Evolutionary conservation across 2,797 vertebrate genomes (phyloP).

Genomic region (Sphenodon punctatus): DNA sequence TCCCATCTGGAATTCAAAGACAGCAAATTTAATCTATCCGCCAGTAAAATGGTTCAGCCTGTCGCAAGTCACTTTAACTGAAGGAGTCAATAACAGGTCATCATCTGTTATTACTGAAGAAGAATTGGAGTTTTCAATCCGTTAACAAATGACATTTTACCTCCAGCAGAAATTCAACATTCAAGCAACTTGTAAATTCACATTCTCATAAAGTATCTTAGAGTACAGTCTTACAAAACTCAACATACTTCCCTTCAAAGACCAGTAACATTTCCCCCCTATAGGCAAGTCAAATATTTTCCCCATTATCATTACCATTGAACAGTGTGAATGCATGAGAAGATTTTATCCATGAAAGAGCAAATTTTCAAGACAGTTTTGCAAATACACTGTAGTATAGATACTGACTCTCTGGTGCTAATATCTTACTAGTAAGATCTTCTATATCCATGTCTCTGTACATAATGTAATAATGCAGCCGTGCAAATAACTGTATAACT

Average conservation of each 20-base stretch:
- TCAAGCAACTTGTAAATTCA: slow-evolving; percentile 14
- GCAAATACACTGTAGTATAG: slow-evolving; percentile 55
- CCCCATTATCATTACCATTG: slow-evolving; percentile 33
- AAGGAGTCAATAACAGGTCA: neutral
- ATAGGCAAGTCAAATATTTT: slow-evolving; percentile 37
- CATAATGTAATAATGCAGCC: slow-evolving; percentile 58
- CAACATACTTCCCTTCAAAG: slow-evolving; percentile 21
- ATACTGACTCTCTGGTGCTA: slow-evolving; percentile 45
- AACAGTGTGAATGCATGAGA: slow-evolving; percentile 56
- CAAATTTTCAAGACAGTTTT: slow-evolving; percentile 70
- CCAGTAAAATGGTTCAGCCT: neutral
- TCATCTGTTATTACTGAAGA: slow-evolving; percentile 4
- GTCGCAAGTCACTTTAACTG: neutral
- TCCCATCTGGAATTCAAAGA: too few species aligned
- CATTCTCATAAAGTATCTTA: slow-evolving; percentile 30
- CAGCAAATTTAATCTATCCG: too few species aligned
- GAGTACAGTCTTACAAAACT: slow-evolving; percentile 17
- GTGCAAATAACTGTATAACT: slow-evolving; percentile 30
- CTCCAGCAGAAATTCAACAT: slow-evolving; percentile 34
- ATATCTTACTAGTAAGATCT: slow-evolving; percentile 42
- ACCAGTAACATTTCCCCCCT: slow-evolving; percentile 8
- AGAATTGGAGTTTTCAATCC: slow-evolving; percentile 39
- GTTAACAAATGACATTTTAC: slow-evolving; percentile 41
- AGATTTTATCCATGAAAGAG: slow-evolving; percentile 56
- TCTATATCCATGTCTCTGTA: slow-evolving; percentile 38